Conservation (phyloP, 2,888 invertebrate genomes). For the Xestia c-nigrum region DNA sequence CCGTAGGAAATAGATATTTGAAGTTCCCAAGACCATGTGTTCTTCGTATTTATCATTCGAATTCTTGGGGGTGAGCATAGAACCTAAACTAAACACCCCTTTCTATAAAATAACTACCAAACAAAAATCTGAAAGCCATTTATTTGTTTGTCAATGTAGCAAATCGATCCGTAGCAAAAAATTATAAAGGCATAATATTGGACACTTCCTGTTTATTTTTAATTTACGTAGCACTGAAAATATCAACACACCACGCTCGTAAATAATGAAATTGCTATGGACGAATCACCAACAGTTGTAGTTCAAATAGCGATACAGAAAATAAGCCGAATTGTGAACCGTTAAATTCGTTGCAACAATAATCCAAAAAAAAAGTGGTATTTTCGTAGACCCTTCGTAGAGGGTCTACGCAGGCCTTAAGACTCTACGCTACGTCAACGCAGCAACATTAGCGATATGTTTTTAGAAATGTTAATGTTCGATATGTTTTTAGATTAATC, state of each 20-base stretch:
- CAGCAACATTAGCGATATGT: background rate
- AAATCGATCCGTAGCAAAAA: background rate
- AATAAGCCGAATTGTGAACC: background rate
- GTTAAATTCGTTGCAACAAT: background rate
- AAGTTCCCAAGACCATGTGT: background rate
- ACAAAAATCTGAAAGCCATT: background rate
- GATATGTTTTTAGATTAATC: too few species aligned
- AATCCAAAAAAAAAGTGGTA: background rate
- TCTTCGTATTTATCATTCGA: background rate
- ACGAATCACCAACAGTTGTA: background rate
- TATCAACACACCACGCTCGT: background rate
- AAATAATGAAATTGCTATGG: background rate
- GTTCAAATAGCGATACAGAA: background rate
- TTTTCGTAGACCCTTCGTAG: background rate
- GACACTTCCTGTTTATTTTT: background rate
- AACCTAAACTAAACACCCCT: background rate
- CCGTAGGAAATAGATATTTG: background rate
- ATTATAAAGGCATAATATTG: background rate
- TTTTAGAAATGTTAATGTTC: too few species aligned
- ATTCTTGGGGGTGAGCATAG: background rate
- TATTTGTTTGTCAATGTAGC: background rate
- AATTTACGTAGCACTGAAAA: background rate
- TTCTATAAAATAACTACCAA: background rate
- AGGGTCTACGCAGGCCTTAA: slow-evolving; percentile 4
- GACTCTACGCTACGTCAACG: background rate